Base-by-base conservation (phyloP, 92 coral and sea anemone genomes). In the Zoanthus solanderi region DNA sequence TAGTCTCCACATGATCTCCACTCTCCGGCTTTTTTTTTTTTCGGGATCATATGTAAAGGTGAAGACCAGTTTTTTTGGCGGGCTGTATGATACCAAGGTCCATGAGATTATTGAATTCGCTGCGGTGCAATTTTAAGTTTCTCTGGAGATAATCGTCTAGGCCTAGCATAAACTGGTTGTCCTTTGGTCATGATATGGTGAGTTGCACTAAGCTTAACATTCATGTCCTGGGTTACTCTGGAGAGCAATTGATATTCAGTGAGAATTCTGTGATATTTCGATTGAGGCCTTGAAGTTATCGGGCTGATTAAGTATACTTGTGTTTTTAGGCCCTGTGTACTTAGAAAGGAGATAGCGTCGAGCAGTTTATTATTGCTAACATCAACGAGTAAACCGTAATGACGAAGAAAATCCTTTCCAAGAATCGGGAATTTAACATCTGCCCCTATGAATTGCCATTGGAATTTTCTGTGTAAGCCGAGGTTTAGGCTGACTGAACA, bases 71-170 rank as follows among this genome's bases (percentile, higher is more conserved):
- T 42, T 54, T 44, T 72, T 37, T 72, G 85, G 67, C 63, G 23
- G 90, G 78, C 67, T 78, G 67, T 48, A 79, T 76, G 86, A 87
- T 88, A 42, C 82, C 87, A 53, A 88, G 87, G 47, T 80, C 87
- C 79, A 67, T 56, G 54, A 88, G 81, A 54, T 52, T 88, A 3
- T 67, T 85, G 53, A 80, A 29, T 72, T 47, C 71, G 30, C 78
- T 9, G 9, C 71, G 79, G 37, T 34, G 15, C n/a, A 85, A 15
- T 72, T 74, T 71, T 85, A 31, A 85, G 71, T 57, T 85, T 85
- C 18, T 74, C 72, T 46, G 31, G 87, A 58, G 52, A 46, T 23
- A 50, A 18, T 66, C 46, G 73, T 42, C 58, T 71, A 16, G 52
- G 82, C 88, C 83, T 84, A 50, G 7, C 66, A 12, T 6, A 12